phyloP scores from a whole-genome alignment of 2,888 invertebrate species.

The Oscheius myriophilus region DNA sequence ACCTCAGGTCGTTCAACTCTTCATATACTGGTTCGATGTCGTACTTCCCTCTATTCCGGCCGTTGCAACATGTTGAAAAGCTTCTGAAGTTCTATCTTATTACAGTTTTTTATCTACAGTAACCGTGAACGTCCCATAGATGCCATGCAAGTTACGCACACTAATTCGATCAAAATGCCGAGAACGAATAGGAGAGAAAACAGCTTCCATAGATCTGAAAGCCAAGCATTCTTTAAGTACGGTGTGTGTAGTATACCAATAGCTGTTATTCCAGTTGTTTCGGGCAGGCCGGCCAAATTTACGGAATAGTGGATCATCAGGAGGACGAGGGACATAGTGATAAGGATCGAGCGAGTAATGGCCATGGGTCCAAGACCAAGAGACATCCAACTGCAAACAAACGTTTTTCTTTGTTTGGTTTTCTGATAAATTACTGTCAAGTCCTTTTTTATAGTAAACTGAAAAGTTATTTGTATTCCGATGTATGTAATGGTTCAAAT shows the following conservation, averaged over 20 bases:
- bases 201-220: constrained; percentile 54
- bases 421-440: neutral
- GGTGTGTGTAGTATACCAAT: constrained; percentile 18
- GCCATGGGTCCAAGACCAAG: constrained; percentile 61
- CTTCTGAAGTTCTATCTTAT: constrained; percentile 5
- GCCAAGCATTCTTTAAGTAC: neutral
- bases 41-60: constrained; percentile 38
- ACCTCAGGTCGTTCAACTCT: constrained; percentile 59
- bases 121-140: constrained; percentile 49
- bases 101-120: neutral
- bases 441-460: no score
- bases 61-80: constrained; percentile 24
- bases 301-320: constrained; percentile 44
- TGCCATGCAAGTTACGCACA: constrained; percentile 52
- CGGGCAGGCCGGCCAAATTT: constrained; percentile 27
- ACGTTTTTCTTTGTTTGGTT: neutral
- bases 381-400: constrained; percentile 51
- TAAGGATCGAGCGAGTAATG: constrained; percentile 55
- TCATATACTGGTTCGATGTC: constrained; percentile 60
- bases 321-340: constrained; percentile 49
- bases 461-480: no score
- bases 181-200: constrained; percentile 53
- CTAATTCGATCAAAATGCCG: constrained; percentile 48
- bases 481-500: no score
- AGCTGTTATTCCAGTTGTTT: constrained; percentile 35